phyloP scores from a whole-genome alignment of 2,797 vertebrate species.

The Molossus molossus region DNA sequence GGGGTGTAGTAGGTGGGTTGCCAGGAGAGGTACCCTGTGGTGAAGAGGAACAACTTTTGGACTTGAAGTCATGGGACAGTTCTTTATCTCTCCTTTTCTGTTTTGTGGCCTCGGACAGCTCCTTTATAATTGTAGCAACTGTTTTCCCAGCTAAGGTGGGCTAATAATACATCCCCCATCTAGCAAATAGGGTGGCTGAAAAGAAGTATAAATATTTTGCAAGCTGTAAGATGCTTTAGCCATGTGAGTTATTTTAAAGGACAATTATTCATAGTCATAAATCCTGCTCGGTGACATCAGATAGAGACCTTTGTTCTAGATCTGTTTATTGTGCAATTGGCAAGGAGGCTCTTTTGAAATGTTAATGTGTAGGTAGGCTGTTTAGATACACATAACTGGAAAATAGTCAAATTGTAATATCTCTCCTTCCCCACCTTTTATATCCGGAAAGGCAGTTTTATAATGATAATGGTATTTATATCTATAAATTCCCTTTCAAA shows the following conservation, averaged over 20 bases:
- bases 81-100: neutral
- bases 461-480: slow-evolving; percentile 39
- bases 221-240: neutral
- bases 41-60: neutral
- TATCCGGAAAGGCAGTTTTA: neutral
- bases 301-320: neutral
- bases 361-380: neutral
- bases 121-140: neutral
- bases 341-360: neutral
- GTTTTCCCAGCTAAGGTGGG: neutral
- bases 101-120: neutral
- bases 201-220: neutral
- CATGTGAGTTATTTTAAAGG: neutral
- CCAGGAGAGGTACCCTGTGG: neutral
- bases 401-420: neutral
- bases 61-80: neutral
- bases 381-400: neutral
- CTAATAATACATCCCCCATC: neutral
- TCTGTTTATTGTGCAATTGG: neutral
- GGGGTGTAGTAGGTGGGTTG: neutral
- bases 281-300: neutral
- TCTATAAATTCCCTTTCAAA: slow-evolving; percentile 55
- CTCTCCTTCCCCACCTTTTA: neutral
- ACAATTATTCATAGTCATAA: neutral
- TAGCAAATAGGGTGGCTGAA: neutral